Evolutionary conservation across 1,140 invertebrate species (phyloP), one percentile per base, ranked within the genome.

Genomic region (Drosophila simulans): DNA sequence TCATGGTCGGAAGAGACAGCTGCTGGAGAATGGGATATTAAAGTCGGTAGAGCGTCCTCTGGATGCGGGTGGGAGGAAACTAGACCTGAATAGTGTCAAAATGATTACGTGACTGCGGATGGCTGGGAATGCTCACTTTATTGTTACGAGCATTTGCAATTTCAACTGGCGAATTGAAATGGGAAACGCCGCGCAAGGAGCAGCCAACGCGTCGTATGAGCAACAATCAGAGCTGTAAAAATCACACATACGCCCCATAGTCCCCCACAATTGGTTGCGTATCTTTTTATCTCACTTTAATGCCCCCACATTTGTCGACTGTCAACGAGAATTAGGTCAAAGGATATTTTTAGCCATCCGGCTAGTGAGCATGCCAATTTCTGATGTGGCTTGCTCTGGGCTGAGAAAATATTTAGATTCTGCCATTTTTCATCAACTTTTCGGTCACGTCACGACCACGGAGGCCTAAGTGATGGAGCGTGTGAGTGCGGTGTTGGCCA

Each of bases 301-400:
- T 84, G 80, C 52, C 54, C 49, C 52, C 22, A 60, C 84, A 86
- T 89, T 83, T 86, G 83, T 89, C 59, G 70, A 76, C 81, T 85
- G 82, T 85, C 84, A 89, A 51, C 85, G 58, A 52, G 76, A 89
- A 84, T 90, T 89, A 73, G 84, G 84, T 89, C 84, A 88, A 77
- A 65, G 84, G 53, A 80, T 88, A 88, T 88, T 88, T 88, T 89
- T 88, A 88, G 83, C 54, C 31, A 42, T 37, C 0, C 3, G 65
- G 55, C 46, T 65, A 68, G 59, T 65, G 51, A 27, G 43, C 15
- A 43, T 52, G 68, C 58, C 64, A 63, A 77, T 69, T 46, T 53
- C 43, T 42, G 69, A n/a, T 39, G 11, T 39, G 37, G 13, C 20
- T 22, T 22, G 20, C 20, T 35, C 45, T 52, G 31, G n/a, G 27